Conservation (phyloP, 2,113 vertebrate genomes). For the Triplophysa siluroides region DNA sequence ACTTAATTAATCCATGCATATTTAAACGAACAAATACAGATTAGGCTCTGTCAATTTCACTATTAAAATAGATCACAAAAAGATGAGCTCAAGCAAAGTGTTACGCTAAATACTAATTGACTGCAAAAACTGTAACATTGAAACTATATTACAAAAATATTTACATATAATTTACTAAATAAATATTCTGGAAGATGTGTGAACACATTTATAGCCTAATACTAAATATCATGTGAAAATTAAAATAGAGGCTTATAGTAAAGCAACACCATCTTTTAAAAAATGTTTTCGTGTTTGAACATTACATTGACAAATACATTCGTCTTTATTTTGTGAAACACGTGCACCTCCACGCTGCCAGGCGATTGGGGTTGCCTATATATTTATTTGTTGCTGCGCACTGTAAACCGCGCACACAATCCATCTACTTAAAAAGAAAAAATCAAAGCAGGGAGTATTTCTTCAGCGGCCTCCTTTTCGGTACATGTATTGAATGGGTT, state of each 20-base stretch:
- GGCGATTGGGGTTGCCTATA: conserved; percentile 9
- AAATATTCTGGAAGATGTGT: no score
- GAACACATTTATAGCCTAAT: not conserved
- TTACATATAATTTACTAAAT: not conserved
- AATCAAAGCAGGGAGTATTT: conserved; percentile 78
- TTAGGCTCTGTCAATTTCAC: conserved; percentile 48
- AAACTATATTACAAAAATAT: not conserved
- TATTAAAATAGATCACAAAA: conserved; percentile 57
- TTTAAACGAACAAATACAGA: conserved; percentile 56
- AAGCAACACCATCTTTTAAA: not conserved
- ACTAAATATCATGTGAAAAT: not conserved
- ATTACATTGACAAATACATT: not conserved
- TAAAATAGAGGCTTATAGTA: not conserved
- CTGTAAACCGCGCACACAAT: conserved; percentile 50
- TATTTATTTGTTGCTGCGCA: conserved; percentile 48
- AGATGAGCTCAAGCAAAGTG: conserved; percentile 2
- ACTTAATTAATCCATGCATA: conserved; percentile 34
- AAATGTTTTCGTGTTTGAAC: not conserved
- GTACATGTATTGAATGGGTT: conserved; percentile 81
- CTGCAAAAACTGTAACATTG: not conserved
- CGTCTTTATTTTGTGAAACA: conserved; percentile 8
- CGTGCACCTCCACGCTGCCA: conserved; percentile 18
- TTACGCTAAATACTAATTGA: conserved; percentile 10
- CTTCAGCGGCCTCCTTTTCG: conserved; percentile 74
- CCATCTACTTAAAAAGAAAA: conserved; percentile 45